Evolutionary conservation across 2,888 invertebrate species (phyloP), one percentile per base, ranked within the genome.

Genomic region (Pristionchus fissidentatus): DNA sequence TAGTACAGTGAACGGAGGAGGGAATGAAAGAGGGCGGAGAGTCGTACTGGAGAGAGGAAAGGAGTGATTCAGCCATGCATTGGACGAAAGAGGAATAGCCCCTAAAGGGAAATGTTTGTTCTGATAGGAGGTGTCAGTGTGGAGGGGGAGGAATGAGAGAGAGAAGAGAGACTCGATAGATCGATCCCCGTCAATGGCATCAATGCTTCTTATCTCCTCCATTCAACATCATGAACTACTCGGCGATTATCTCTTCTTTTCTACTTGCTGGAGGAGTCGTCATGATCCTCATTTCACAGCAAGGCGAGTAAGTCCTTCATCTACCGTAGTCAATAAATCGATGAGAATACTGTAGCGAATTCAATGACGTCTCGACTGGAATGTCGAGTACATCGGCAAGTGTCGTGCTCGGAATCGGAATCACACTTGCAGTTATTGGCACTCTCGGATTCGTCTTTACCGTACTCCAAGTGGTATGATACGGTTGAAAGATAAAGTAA

Each of bases 181-280:
- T 29, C 15, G 38, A 32, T 60, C 8, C 19, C 38, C 66, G 66
- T 66, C 38, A 66, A 66, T 66, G 66, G 38, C 66, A 66, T 19
- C 66, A 49, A 19, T 49, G 26, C 46, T 46, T 26, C 73, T 46
- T 75, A 75, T 75, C 73, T 46, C 43, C 32, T 29, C 43, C 43
- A 75, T n/a, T 75, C 46, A 43, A 75, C 43, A 10, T n/a, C n/a
- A 78, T 78, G 78, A 78, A 78, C 78, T 78, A 78, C 55, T 78
- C 78, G 49, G 78, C 78, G 35, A 78, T 78, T n/a, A 55, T 78
- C 49, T 78, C 78, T 22, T 78, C 78, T n/a, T 78, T 78, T 43
- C 49, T 78, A 22, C 78, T 78, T 35, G 78, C 78, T 29, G 78
- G 78, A 78, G 78, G 78, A 78, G 78, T 32, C 22, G 78, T 78